Percentiles rank a stretch among this genome's conserved stretches.
Evolutionary conservation across 2,797 vertebrate species (phyloP).

Genomic region (Rhabdomys pumilio): DNA sequence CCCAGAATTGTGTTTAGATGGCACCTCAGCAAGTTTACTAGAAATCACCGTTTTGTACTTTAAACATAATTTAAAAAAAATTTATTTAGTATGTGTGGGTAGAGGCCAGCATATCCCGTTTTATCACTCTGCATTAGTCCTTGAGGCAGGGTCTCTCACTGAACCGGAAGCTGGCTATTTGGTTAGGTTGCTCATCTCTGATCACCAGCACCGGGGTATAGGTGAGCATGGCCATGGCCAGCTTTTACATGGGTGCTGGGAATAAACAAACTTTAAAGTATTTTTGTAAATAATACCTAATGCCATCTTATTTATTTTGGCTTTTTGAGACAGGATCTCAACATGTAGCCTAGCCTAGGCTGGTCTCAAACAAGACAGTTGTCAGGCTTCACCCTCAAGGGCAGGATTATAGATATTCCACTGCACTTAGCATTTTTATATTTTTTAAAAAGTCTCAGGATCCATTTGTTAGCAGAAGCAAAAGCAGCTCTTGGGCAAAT

Average conservation of each 20-base stretch:
- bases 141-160: background rate
- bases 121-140: background rate
- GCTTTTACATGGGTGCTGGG: background rate
- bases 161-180: background rate
- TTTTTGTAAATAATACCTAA: conserved; percentile 35
- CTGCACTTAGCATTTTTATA: background rate
- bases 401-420: background rate
- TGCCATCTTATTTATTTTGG: background rate
- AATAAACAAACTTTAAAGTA: conserved; percentile 39
- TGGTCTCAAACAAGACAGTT: background rate
- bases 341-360: background rate
- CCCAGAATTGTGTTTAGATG: background rate
- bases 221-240: background rate
- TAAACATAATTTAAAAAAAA: background rate
- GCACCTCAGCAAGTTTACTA: conserved; percentile 3
- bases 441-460: background rate
- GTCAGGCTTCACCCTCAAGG: background rate
- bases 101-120: background rate
- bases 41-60: conserved; percentile 69
- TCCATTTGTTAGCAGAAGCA: background rate
- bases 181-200: background rate
- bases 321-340: background rate
- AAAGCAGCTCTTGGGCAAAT: background rate
- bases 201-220: background rate
- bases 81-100: background rate